Base-by-base conservation (phyloP, 2,797 vertebrate species). In the Threskiornis aethiopicus region DNA sequence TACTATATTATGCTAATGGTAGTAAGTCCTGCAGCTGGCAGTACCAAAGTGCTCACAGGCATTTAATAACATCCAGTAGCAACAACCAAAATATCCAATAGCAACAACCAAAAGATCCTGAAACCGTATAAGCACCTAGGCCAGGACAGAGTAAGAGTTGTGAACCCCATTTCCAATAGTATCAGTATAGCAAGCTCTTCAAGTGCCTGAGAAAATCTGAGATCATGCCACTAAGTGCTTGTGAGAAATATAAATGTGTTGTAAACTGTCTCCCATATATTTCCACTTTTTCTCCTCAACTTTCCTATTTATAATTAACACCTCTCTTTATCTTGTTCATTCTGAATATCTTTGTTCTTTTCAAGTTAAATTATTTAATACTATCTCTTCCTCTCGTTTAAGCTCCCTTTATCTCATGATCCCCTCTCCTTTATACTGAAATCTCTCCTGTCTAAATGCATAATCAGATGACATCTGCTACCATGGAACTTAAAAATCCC, bases 301-400 rank as follows among this genome's bases (percentile, higher is more conserved):
- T 96, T 92, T 83, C 96, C 90, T 95, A 97, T 97, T 97, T 94
- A 97, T 97, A 97, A 97, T 97, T 97, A 97, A 96, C 96, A 97
- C 35, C 89, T 90, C 97, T 92, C 97, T 98, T 98, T 95, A 97
- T 97, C 97, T 96, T 94, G 88, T 83, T 96, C 96, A 89, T 96
- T 91, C 84, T 82, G 91, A 95, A 84, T 95, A 95, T 91, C 96
- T 97, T 97, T 96, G 97, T 96, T 96, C 94, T 96, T 95, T 96
- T 79, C 88, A 82, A 83, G 84, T 57, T 97, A 96, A 98, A 97
- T 95, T 97, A 98, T 97, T 98, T 95, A 98, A 88, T 71, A 54
- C 84, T 73, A 57, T 89, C 72, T 87, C 83, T 84, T 95, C 75
- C 19, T 93, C 90, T 94, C 87, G 0, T 96, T 97, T 97, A 97